phyloP scores from a whole-genome alignment of 2,797 vertebrate genomes.

The Acanthurus leucopareius region DNA sequence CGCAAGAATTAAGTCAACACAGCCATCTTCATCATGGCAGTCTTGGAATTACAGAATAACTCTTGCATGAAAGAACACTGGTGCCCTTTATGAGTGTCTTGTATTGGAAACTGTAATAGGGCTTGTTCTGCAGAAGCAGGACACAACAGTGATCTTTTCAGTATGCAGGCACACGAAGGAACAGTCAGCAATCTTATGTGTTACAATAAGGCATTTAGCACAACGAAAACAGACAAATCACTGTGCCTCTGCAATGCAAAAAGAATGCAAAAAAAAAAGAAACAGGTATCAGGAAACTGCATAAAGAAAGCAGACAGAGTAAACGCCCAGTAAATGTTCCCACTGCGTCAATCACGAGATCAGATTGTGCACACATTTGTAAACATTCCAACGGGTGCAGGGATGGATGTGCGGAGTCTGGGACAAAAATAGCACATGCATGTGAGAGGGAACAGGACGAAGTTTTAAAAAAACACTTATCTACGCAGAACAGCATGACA shows the following conservation, averaged over 20 bases:
- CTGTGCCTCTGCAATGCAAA: conserved; percentile 24
- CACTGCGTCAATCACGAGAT: conserved; percentile 26
- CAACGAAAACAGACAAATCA: background rate
- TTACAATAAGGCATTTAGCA: conserved; percentile 52
- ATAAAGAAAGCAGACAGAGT: background rate
- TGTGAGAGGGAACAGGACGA: conserved; percentile 56
- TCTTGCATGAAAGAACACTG: conserved; percentile 54
- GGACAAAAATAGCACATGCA: conserved; percentile 74
- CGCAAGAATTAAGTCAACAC: conserved; percentile 24
- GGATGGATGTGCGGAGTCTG: conserved; percentile 32
- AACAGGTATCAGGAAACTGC: conserved; percentile 18
- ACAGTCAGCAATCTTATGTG: conserved; percentile 35
- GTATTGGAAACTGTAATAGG: conserved; percentile 53
- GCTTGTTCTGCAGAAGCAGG: conserved; percentile 65
- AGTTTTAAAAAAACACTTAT: conserved; percentile 73
- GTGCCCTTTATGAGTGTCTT: conserved; percentile 55
- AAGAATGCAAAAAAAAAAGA: background rate
- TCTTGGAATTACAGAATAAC: conserved; percentile 50
- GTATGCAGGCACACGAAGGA: conserved; percentile 46
- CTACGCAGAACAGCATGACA: conserved; percentile 73
- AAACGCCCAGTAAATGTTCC: background rate
- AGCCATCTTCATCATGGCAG: conserved; percentile 19
- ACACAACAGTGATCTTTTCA: conserved; percentile 65
- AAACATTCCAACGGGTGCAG: conserved; percentile 49
- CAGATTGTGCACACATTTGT: conserved; percentile 36